A percentile compares a stretch with the other conserved stretches of the same genome.
Conservation (phyloP, 92 coral and sea anemone species). For the Virgularia gustaviana region DNA sequence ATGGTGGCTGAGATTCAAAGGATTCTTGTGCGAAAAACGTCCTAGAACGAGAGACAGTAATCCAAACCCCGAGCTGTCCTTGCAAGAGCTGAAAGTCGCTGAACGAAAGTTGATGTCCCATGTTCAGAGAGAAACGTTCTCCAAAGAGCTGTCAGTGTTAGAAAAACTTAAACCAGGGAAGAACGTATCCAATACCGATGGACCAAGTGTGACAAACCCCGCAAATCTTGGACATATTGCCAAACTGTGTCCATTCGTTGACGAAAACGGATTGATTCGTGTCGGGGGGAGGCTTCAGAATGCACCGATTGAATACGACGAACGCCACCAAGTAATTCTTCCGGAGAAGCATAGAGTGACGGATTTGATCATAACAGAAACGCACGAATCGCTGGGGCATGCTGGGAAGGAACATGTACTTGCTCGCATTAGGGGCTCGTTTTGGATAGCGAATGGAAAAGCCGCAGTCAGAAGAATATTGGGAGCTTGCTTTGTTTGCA, state of each 20-base stretch:
- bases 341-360: conserved; percentile 30
- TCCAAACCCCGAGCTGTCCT: too few relatives aligned
- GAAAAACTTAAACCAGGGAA: too few relatives aligned
- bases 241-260: conserved; percentile 37
- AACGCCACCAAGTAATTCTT: conserved; percentile 34
- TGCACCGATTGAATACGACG: conserved; percentile 10
- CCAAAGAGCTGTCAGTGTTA: too few relatives aligned
- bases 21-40: too few relatives aligned
- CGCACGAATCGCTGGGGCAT: conserved; percentile 44
- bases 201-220: too few relatives aligned
- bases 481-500: conserved; percentile 31
- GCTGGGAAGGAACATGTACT: conserved; percentile 41
- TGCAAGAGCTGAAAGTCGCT: too few relatives aligned
- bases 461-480: conserved; percentile 48
- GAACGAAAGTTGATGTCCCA: too few relatives aligned
- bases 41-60: too few relatives aligned
- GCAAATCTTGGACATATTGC: conserved; percentile 15
- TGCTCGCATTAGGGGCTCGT: conserved; percentile 32
- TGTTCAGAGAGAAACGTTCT: too few relatives aligned
- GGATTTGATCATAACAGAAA: conserved; percentile 22
- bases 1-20: too few relatives aligned
- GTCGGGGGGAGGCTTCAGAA: conserved; percentile 48
- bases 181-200: too few relatives aligned
- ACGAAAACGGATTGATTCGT: conserved; percentile 34
- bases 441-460: conserved; percentile 47